A percentile compares a stretch with the other conserved stretches of the same genome.
Conservation (phyloP, 1,140 invertebrate genomes). For the Euura saliciscinereae region DNA sequence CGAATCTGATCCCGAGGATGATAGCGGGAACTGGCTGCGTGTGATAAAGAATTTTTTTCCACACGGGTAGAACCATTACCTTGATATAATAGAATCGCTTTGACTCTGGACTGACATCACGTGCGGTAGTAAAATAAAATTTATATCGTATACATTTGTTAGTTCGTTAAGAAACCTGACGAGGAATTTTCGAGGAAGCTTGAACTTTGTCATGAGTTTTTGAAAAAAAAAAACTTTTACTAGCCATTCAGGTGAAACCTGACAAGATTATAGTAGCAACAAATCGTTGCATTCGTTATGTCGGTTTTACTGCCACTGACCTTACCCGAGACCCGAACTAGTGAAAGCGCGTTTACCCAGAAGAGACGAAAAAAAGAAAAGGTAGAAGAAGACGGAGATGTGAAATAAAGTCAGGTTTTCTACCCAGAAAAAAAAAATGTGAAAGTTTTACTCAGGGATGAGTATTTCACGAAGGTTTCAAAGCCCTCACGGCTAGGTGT, state of each 20-base stretch:
- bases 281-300: neutral
- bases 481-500: neutral
- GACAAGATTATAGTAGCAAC: neutral
- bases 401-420: neutral
- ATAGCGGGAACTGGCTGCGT: too few relatives aligned
- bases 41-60: too few relatives aligned
- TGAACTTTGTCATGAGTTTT: neutral
- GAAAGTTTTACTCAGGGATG: neutral
- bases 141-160: neutral
- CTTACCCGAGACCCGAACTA: neutral
- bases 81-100: slow-evolving; percentile 3
- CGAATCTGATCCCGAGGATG: too few relatives aligned
- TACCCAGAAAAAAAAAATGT: neutral
- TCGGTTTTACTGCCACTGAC: neutral
- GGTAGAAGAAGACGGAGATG: too few relatives aligned
- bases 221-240: neutral
- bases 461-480: neutral
- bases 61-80: neutral
- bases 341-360: neutral
- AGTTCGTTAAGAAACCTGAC: neutral
- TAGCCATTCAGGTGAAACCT: neutral
- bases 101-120: slow-evolving; percentile 2
- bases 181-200: neutral
- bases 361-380: neutral
- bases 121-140: neutral